Evolutionary conservation across 2,113 vertebrate species (phyloP).

Genomic region (Oostethus manadensis): DNA sequence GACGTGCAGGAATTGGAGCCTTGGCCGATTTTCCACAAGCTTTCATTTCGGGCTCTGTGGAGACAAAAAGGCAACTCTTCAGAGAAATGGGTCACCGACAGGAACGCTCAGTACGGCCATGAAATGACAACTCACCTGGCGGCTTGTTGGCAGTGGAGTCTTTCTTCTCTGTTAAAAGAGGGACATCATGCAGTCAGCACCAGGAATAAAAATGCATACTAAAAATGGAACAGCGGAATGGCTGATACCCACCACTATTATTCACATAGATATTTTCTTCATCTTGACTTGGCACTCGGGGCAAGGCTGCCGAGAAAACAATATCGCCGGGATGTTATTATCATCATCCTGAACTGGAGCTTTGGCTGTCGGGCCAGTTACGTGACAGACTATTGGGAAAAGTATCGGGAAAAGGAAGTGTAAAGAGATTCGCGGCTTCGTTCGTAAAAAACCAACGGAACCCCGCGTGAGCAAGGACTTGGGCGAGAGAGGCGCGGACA

Average conservation of each 20-base stretch:
- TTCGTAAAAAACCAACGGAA: no score
- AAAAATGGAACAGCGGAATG: background rate
- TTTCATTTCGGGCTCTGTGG: conserved; percentile 3
- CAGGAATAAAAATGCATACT: background rate
- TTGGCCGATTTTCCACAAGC: background rate
- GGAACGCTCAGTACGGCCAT: background rate
- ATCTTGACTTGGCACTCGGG: background rate
- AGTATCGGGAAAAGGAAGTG: no score
- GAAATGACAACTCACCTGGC: background rate
- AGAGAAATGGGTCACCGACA: background rate
- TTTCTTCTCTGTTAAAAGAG: background rate
- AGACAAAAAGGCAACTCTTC: background rate
- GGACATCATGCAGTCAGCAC: background rate
- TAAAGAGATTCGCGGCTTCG: no score
- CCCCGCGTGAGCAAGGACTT: no score
- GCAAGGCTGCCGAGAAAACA: background rate
- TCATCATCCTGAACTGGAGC: background rate
- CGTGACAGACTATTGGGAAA: no score
- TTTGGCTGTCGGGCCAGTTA: no score
- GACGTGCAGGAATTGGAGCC: conserved; percentile 22
- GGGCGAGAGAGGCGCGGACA: no score
- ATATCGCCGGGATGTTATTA: background rate
- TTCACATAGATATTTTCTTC: conserved; percentile 28
- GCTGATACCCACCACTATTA: conserved; percentile 39
- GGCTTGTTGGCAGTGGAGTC: background rate